Conservation (phyloP, 2,888 invertebrate genomes). For the Choristoneura rosaceana region DNA sequence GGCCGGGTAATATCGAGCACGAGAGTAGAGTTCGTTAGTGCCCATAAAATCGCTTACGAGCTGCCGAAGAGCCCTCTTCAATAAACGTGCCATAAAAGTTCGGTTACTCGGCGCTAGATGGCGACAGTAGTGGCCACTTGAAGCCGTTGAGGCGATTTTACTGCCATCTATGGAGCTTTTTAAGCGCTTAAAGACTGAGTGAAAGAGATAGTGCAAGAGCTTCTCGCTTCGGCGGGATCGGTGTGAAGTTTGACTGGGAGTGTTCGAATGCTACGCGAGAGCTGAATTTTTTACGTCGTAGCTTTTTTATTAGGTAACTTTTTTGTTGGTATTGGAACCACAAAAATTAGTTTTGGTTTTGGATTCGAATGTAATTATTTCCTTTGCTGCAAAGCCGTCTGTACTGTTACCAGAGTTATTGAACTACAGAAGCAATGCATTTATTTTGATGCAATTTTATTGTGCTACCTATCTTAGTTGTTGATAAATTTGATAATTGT, state of each 20-base stretch:
- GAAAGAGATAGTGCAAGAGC: slow-evolving; percentile 54
- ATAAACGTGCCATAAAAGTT: slow-evolving; percentile 85
- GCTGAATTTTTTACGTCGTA: slow-evolving; percentile 25
- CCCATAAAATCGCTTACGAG: slow-evolving; percentile 85
- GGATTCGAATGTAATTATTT: slow-evolving; percentile 25
- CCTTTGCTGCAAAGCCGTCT: slow-evolving; percentile 1
- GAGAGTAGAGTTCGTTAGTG: slow-evolving; percentile 82
- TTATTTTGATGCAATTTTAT: background rate
- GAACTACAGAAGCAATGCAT: background rate
- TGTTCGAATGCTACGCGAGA: slow-evolving; percentile 9
- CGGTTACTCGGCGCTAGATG: slow-evolving; percentile 83
- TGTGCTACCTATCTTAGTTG: background rate
- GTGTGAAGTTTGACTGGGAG: slow-evolving; percentile 58
- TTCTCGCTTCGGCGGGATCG: slow-evolving; percentile 56
- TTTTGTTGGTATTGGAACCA: slow-evolving; percentile 27
- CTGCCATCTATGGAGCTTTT: slow-evolving; percentile 85
- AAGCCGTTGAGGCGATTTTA: slow-evolving; percentile 80
- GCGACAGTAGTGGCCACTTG: slow-evolving; percentile 82
- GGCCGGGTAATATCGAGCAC: slow-evolving; percentile 82
- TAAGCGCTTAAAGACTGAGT: slow-evolving; percentile 72
- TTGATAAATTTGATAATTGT: background rate
- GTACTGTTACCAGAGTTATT: background rate
- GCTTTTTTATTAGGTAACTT: slow-evolving; percentile 18
- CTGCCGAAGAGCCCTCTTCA: slow-evolving; percentile 85
- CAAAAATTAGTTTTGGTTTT: slow-evolving; percentile 28